Conservation (phyloP, 2,113 vertebrate genomes). For the Thomomys bottae region DNA sequence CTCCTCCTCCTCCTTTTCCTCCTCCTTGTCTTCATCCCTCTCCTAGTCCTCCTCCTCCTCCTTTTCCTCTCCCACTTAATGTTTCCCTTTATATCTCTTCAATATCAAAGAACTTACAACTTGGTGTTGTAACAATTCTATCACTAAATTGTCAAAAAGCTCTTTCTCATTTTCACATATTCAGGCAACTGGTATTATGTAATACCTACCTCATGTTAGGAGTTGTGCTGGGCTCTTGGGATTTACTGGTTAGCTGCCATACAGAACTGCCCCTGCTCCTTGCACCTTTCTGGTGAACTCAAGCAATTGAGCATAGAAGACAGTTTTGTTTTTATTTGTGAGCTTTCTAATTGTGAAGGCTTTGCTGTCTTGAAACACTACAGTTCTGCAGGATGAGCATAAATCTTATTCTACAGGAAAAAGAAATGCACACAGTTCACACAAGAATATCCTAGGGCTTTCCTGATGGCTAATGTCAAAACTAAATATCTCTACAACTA, state of each 20-base stretch:
- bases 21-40: not conserved
- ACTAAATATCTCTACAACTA: not conserved
- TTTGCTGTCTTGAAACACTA: too few relatives aligned
- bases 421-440: not conserved
- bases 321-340: not conserved
- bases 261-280: not conserved
- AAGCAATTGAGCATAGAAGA: not conserved
- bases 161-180: not conserved
- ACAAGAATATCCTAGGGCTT: not conserved
- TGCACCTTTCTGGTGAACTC: not conserved
- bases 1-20: not conserved
- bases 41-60: not conserved
- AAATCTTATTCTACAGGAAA: not conserved
- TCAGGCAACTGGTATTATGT: constrained; percentile 1
- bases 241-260: not conserved
- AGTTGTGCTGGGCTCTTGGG: not conserved
- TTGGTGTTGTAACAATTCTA: not conserved
- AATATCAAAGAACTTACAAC: not conserved
- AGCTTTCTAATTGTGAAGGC: not conserved
- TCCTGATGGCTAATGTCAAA: not conserved
- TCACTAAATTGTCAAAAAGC: not conserved
- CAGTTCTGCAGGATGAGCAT: not conserved
- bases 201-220: not conserved
- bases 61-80: not conserved
- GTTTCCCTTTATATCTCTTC: not conserved